Conservation (phyloP, 2,888 invertebrate genomes). For the Zootermopsis nevadensis region DNA sequence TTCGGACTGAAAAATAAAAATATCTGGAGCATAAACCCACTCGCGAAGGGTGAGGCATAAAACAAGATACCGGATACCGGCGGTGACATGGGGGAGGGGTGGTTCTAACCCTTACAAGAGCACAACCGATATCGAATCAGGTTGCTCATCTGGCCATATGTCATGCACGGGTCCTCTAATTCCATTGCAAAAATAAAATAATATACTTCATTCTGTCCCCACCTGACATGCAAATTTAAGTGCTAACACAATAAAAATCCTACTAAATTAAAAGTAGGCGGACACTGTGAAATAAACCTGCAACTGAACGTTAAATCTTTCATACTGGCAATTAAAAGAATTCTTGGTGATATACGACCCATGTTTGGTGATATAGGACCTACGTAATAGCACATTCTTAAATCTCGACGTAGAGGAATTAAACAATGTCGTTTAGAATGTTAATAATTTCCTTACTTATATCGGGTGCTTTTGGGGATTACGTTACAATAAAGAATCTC, state of each 20-base stretch:
- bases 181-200: not conserved
- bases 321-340: not conserved
- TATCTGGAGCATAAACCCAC: not conserved
- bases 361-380: no score
- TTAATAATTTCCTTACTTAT: no score
- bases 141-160: not conserved
- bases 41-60: not conserved
- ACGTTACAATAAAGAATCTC: no score
- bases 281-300: not conserved
- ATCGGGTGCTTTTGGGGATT: no score
- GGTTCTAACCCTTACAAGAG: not conserved
- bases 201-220: conserved; percentile 1
- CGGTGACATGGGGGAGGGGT: not conserved
- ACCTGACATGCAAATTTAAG: conserved; percentile 4
- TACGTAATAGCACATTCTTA: no score
- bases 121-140: not conserved
- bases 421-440: no score
- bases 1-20: not conserved
- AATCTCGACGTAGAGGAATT: no score
- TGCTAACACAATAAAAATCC: conserved; percentile 8
- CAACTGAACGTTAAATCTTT: not conserved
- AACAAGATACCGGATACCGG: not conserved
- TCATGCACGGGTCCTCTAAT: not conserved
- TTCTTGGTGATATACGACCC: not conserved
- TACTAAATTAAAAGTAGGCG: not conserved